A percentile compares a stretch with the other conserved stretches of the same genome.
Conservation (phyloP, 2,113 vertebrate species). For the Istiophorus platypterus region DNA sequence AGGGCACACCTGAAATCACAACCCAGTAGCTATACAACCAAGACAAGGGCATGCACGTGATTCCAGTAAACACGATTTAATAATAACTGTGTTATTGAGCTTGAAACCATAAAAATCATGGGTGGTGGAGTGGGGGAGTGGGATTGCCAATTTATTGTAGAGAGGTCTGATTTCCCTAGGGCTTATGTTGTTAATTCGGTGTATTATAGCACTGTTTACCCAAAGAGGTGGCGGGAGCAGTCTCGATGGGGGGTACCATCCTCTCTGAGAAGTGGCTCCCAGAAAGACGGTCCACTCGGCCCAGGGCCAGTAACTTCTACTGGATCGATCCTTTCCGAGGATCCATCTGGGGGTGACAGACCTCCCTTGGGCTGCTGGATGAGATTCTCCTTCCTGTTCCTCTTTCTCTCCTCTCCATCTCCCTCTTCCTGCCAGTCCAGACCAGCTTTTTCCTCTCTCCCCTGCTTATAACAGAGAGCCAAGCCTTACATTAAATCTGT, state of each 20-base stretch:
- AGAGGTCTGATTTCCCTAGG: constrained; percentile 79
- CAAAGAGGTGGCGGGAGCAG: constrained; percentile 40
- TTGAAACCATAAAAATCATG: constrained; percentile 72
- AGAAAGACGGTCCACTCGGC: constrained; percentile 22
- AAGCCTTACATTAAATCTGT: constrained; percentile 87
- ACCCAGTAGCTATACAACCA: constrained; percentile 32
- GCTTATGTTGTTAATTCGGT: constrained; percentile 76
- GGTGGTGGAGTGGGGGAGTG: constrained; percentile 7
- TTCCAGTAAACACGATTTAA: constrained; percentile 70
- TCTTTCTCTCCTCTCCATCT: constrained; percentile 22
- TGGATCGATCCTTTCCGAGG: constrained; percentile 20
- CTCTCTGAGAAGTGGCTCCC: constrained; percentile 20
- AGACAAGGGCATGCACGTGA: constrained; percentile 46
- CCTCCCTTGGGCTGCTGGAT: constrained; percentile 36
- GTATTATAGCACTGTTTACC: constrained; percentile 71
- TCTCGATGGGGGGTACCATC: constrained; percentile 22
- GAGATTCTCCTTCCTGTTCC: constrained; percentile 29
- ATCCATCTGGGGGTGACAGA: constrained; percentile 38
- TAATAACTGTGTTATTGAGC: constrained; percentile 70
- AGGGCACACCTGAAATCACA: constrained; percentile 28
- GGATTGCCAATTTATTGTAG: constrained; percentile 70
- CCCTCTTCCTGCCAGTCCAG: constrained; percentile 72
- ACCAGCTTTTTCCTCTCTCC: constrained; percentile 85
- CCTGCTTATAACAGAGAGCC: constrained; percentile 76
- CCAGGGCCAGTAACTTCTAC: constrained; percentile 11